Evolutionary conservation across 2,888 invertebrate genomes (phyloP).

Genomic region (Polylopha cassiicola): DNA sequence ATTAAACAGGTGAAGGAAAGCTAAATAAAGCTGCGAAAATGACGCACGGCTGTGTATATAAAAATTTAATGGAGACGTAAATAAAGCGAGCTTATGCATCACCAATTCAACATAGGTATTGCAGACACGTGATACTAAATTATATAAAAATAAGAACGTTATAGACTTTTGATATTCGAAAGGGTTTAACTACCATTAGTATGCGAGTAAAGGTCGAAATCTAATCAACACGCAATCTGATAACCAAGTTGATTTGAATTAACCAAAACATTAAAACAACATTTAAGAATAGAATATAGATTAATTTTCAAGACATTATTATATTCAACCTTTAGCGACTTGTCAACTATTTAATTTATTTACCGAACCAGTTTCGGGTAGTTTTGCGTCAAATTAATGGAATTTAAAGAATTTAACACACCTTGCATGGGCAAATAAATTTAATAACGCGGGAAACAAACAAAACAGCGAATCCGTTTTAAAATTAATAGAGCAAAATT

Average conservation of each 20-base stretch:
- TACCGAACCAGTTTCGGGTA: slow-evolving; percentile 24
- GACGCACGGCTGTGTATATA: slow-evolving; percentile 8
- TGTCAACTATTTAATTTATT: slow-evolving; percentile 23
- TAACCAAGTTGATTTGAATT: not conserved
- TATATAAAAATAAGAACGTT: too few species aligned
- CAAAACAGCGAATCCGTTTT: slow-evolving; percentile 26
- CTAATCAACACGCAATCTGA: too few species aligned
- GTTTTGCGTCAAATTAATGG: slow-evolving; percentile 34
- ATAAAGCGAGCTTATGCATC: too few species aligned
- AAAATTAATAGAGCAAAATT: slow-evolving; percentile 41
- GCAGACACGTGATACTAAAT: too few species aligned
- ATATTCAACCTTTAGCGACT: slow-evolving; percentile 7
- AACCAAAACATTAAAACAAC: not conserved
- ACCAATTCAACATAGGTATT: too few species aligned
- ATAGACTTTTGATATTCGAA: too few species aligned
- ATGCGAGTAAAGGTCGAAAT: too few species aligned
- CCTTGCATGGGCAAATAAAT: slow-evolving; percentile 25
- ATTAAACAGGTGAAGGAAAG: slow-evolving; percentile 7
- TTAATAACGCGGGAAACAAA: slow-evolving; percentile 27
- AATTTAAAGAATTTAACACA: slow-evolving; percentile 36
- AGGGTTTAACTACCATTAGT: too few species aligned
- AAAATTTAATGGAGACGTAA: slow-evolving; percentile 2
- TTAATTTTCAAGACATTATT: slow-evolving; percentile 2
- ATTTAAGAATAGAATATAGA: slow-evolving; percentile 6
- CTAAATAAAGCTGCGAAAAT: slow-evolving; percentile 10